Evolutionary conservation across 1,140 invertebrate genomes (phyloP), one percentile per base, ranked within the genome.

Genomic region (Leptestheria dahalacensis): DNA sequence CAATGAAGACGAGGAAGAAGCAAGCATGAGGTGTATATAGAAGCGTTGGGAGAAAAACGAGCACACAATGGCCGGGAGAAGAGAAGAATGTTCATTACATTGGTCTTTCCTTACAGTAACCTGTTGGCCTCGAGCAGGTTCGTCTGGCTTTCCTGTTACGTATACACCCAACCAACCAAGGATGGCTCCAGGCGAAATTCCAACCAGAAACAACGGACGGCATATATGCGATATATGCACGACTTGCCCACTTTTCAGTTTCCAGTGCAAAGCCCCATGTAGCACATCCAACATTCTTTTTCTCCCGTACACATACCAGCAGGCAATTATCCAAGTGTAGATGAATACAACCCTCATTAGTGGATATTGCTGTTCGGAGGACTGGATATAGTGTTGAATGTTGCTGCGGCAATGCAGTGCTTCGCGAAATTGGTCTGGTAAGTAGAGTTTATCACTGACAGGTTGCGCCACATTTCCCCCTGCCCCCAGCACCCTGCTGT

Each of bases 341-440:
- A n/a, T n/a, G n/a, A n/a, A n/a, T n/a, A n/a, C n/a, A n/a, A n/a
- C n/a, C n/a, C n/a, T n/a, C 6, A 41, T 41, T 41, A 41, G 15
- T 15, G 15, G 6, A 6, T 9, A 41, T 15, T 41, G 33, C 15
- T 41, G 15, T 41, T 9, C 15, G 33, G 33, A 6, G 33, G 15
- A 41, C 15, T 41, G 15, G 6, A 41, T n/a, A 24, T 21, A 26
- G n/a, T 53, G 51, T 15, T 21, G n/a, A 26, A 24, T 6, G 2
- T 12, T 4, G 15, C n/a, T 28, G 33, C 20, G 26, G 33, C 24
- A 24, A 55, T 55, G 53, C 53, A 55, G 53, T 55, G 53, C 21
- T 55, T 55, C 26, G 53, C 53, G 28, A 55, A 55, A 55, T 55
- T 55, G 26, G 53, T 55, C 25, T 55, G 53, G 53, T 55, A 33